Base-by-base conservation (phyloP, 2,888 invertebrate genomes). In the Drosophila paranaensis region DNA sequence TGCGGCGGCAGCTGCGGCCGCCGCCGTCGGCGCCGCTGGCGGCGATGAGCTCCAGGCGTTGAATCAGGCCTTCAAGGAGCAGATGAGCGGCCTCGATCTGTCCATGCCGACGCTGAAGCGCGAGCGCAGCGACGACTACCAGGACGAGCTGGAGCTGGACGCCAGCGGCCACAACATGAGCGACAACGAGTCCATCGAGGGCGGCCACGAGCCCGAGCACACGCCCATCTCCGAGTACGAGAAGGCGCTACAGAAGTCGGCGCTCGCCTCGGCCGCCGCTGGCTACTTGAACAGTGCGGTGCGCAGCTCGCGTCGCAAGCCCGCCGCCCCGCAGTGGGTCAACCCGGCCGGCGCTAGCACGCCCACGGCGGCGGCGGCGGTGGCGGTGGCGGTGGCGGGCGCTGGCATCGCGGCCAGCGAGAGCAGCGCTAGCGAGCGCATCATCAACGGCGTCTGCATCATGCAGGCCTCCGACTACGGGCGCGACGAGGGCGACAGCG, bases 301-400 rank as follows among this genome's bases (percentile, higher is more conserved):
- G 66, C 67, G 90, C 54, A 75, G 89, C 37, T 97, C 96, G 63
- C 94, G 98, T 74, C 95, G 98, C 89, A 99, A 99, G 94, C 98
- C 98, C 1, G 98, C 98, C 1, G 98, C 98, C 60, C 98, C 99
- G 2, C 98, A 99, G 93, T 98, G 98, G 98, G 98, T 98, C 6
- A 98, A 98, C 93, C 98, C 98, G 0, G 91, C 91, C 0, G 89
- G 63, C 5, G 76, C 81, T 4, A 63, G 76, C 14, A 78, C 83
- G 14, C 74, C 76, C 4, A 74, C 67, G 2, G 53, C 53, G 25
- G 25, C 53, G 10, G 20, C 20, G 53, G 35, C 37, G 64, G 64
- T 3, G 72, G 61, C 3, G 93, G 57, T 70, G 9, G 72, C 60
- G 37, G 35, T 25, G 65, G 64, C 3, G 71, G 53, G 35, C 37